These are phyloP conservation scores for Danaus chrysippus DNA, from an alignment of 2,888 invertebrate genomes.

Conservation along the genomic window DNA sequence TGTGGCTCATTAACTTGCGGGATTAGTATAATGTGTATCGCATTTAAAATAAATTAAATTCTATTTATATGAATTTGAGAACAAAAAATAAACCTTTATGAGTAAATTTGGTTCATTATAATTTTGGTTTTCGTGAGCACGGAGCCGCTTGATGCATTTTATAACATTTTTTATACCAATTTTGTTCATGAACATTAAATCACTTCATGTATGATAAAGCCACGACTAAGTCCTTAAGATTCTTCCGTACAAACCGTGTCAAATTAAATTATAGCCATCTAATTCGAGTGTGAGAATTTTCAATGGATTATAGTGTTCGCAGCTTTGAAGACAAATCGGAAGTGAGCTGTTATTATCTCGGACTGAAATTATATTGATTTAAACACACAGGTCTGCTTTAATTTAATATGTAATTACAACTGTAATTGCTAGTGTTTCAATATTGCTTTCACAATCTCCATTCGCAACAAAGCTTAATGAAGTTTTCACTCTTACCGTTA, in stretches of 20 bases:
- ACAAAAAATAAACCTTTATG: too few species aligned
- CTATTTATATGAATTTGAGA: too few species aligned
- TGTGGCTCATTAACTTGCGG: too few species aligned
- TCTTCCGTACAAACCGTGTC: constrained; percentile 53
- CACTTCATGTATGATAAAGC: too few species aligned
- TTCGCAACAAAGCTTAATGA: neutral
- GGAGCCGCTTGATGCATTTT: too few species aligned
- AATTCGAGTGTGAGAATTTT: constrained; percentile 63
- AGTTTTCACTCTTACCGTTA: neutral
- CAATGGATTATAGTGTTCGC: constrained; percentile 39
- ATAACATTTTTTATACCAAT: too few species aligned
- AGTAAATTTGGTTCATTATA: too few species aligned
- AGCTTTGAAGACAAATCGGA: neutral
- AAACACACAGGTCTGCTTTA: constrained; percentile 2
- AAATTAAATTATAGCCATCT: constrained; percentile 63
- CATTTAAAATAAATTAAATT: too few species aligned
- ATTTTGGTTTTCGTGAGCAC: too few species aligned
- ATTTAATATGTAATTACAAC: constrained; percentile 1
- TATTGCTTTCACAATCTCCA: neutral
- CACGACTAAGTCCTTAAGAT: constrained; percentile 41
- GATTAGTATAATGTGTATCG: too few species aligned
- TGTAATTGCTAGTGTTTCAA: neutral
- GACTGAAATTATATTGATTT: neutral
- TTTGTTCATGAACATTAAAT: too few species aligned
- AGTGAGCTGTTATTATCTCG: neutral